Evolutionary conservation across 2,113 vertebrate species (phyloP).

Genomic region (Sinocyclocheilus rhinocerous): DNA sequence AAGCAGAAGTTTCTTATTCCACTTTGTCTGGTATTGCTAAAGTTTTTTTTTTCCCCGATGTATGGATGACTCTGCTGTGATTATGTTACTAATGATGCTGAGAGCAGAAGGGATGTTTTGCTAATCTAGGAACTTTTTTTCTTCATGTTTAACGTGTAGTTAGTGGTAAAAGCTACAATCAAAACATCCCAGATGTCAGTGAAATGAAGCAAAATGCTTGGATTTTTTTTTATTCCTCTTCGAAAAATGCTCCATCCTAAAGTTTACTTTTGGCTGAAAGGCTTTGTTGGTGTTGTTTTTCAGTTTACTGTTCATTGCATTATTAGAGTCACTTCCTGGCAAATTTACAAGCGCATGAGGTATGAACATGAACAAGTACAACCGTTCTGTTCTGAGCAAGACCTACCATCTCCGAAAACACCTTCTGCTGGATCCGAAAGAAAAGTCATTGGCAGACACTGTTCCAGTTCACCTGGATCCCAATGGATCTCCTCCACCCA

Average conservation of each 20-base stretch:
- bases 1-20: constrained; percentile 12
- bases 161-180: neutral
- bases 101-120: no score
- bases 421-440: no score
- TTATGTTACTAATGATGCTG: neutral
- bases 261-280: neutral
- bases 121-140: no score
- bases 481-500: no score
- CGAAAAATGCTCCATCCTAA: neutral
- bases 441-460: no score
- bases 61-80: neutral
- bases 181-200: neutral
- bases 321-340: neutral
- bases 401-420: no score
- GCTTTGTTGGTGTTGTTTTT: constrained; percentile 8
- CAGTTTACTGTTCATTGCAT: neutral
- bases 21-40: neutral
- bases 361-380: neutral
- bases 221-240: neutral
- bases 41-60: neutral
- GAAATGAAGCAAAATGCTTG: neutral
- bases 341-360: neutral
- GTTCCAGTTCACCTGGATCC: no score
- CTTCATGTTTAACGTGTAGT: neutral
- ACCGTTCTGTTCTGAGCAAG: neutral